Conservation (phyloP, 2,797 vertebrate genomes). For the Orientallactaga sibirica region DNA sequence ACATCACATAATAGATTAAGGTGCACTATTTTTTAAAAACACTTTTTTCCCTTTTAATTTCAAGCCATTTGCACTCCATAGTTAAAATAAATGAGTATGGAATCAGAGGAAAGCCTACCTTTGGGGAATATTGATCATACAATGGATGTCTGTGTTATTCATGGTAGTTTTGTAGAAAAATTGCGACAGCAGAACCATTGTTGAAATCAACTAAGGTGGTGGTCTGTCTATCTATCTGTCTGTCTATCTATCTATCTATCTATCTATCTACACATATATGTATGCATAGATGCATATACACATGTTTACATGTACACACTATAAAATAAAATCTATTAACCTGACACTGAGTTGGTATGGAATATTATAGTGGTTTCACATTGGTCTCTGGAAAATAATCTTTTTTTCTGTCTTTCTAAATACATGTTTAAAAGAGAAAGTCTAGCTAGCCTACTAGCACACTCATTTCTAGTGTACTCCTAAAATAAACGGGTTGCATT, state of each 20-base stretch:
- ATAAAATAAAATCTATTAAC: conserved; percentile 34
- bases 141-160: conserved; percentile 75
- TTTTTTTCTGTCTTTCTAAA: not conserved
- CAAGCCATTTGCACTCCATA: conserved; percentile 10
- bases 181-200: not conserved
- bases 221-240: no score
- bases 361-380: conserved; percentile 24
- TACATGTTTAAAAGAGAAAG: not conserved
- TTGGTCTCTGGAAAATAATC: conserved; percentile 31
- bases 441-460: not conserved
- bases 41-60: conserved; percentile 53
- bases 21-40: not conserved
- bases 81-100: conserved; percentile 59
- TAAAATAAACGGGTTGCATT: not conserved
- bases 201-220: not conserved
- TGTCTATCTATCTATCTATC: no score
- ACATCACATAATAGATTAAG: not conserved
- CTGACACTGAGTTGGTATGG: not conserved
- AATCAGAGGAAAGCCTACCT: not conserved
- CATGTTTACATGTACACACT: not conserved
- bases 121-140: conserved; percentile 49
- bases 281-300: not conserved
- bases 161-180: conserved; percentile 41
- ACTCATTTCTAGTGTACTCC: not conserved
- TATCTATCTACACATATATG: not conserved